A percentile compares a stretch with the other conserved stretches of the same genome.
These are phyloP conservation scores for Blomia tropicalis DNA, from an alignment of 2,888 invertebrate species.

Conservation along the genomic window DNA sequence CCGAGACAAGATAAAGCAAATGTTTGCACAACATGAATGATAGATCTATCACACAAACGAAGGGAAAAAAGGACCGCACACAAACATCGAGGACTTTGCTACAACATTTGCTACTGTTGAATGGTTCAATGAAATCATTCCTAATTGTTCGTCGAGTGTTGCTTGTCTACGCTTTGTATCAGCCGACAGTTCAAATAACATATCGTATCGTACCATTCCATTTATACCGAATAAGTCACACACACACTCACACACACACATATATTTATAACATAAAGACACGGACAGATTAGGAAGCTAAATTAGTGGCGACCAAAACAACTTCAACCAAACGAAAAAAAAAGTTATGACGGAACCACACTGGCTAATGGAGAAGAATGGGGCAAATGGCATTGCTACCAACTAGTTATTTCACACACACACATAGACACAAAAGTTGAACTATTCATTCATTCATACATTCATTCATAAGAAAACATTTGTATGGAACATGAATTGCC, in stretches of 20 bases:
- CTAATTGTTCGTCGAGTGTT: not conserved
- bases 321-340: not conserved
- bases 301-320: conserved; percentile 7
- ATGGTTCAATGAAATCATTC: not conserved
- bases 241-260: not conserved
- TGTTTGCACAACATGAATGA: no score
- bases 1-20: conserved; percentile 4
- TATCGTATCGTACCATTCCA: not conserved
- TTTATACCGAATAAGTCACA: not conserved
- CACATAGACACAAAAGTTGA: not conserved
- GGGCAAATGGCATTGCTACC: not conserved
- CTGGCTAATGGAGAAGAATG: not conserved
- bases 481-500: no score
- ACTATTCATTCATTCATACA: no score
- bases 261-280: not conserved
- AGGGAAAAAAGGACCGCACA: conserved; percentile 9
- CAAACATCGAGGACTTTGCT: not conserved
- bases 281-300: conserved; percentile 8
- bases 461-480: conserved; percentile 12
- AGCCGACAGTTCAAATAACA: not conserved
- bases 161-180: not conserved
- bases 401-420: not conserved
- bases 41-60: no score
- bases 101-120: not conserved
- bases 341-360: no score